phyloP scores from a whole-genome alignment of 2,888 invertebrate genomes.

The Stomorhina lunata region DNA sequence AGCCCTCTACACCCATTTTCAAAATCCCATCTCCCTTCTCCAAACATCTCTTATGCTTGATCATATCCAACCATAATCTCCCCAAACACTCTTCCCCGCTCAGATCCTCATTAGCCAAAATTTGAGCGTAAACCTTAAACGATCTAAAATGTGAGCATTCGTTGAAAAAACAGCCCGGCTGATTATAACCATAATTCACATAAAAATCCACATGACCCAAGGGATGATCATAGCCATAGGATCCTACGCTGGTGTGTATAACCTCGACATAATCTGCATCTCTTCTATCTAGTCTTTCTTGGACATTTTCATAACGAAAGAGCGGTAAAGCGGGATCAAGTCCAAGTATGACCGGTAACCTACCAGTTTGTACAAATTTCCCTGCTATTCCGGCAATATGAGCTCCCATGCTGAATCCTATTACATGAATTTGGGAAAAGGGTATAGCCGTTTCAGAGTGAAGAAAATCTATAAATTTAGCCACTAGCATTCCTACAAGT shows the following conservation, averaged over 20 bases:
- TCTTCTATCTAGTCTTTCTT: conserved; percentile 80
- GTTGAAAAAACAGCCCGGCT: conserved; percentile 82
- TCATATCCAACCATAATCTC: conserved; percentile 71
- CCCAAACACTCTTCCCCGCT: conserved; percentile 71
- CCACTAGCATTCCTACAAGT: conserved; percentile 82
- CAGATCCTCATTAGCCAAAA: conserved; percentile 51
- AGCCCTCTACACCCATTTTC: conserved; percentile 72
- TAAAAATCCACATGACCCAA: conserved; percentile 83
- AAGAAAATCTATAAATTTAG: conserved; percentile 83
- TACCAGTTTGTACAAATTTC: conserved; percentile 73
- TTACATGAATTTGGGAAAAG: conserved; percentile 74
- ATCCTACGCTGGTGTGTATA: conserved; percentile 84
- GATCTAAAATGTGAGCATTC: conserved; percentile 78
- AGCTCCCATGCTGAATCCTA: conserved; percentile 83
- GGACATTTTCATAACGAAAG: conserved; percentile 73
- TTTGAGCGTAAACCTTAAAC: conserved; percentile 74
- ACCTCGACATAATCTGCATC: conserved; percentile 88
- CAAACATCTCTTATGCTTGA: conserved; percentile 70
- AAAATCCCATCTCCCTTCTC: conserved; percentile 65
- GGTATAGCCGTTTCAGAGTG: conserved; percentile 81
- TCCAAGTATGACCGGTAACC: conserved; percentile 79
- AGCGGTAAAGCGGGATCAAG: conserved; percentile 84
- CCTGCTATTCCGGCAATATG: conserved; percentile 83
- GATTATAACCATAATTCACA: conserved; percentile 82
- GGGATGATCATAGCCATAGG: conserved; percentile 77